Evolutionary conservation across 2,113 vertebrate species (phyloP), one percentile per base, ranked within the genome.

Genomic region (Cardinalis cardinalis): DNA sequence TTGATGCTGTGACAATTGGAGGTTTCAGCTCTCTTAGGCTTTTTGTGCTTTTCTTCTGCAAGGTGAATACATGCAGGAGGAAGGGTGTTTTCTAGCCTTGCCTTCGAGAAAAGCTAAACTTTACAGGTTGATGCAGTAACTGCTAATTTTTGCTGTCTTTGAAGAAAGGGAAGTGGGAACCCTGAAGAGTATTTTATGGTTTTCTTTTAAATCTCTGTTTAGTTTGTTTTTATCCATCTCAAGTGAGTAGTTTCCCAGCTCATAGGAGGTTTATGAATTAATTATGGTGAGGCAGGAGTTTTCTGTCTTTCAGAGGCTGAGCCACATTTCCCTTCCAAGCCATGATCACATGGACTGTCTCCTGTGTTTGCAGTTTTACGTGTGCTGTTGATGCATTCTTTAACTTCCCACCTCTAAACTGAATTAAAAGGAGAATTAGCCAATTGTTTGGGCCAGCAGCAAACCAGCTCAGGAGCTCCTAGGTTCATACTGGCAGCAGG

Each of bases 141-240:
- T 90, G 83, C 70, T 93, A 18, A 69, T 88, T 87, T 88, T 66
- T 77, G 71, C 64, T 89, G 3, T 61, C 70, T 93, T 71, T 84
- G 83, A 87, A 93, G 91, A 64, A 89, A 85, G 53, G 81, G 85
- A 91, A 88, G 69, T 60, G 77, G 74, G 79, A 96, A 90, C 64
- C 84, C 91, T 78, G 87, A 95, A 76, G 87, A 94, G 75, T 66
- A 64, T 84, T 89, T 82, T 86, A 75, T 41, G 43, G 65, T 71
- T 93, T 91, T 92, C 81, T 89, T 92, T 93, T 74, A 79, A 93
- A 91, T 92, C 88, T 93, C 88, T 92, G 78, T 93, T 93, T 90
- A 80, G 78, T 92, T 94, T 93, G 92, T 69, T 94, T 96, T 95
- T 95, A 91, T 91, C 84, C 66, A 91, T 93, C 95, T 96, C 92